Evolutionary conservation across 2,888 invertebrate genomes (phyloP).

Genomic region (Apodemia mormo): DNA sequence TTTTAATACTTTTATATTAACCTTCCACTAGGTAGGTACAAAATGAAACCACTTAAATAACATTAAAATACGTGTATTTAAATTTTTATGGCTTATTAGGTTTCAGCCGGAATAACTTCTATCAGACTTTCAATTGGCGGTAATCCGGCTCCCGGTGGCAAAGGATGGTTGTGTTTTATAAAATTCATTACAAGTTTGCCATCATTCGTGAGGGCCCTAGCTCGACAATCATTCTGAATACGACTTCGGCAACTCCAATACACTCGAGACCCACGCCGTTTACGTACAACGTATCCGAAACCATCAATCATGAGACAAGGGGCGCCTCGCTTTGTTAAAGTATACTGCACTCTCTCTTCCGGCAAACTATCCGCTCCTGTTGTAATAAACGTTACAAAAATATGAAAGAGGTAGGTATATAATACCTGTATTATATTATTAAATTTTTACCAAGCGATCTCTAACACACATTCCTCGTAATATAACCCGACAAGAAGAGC

Average conservation of each 20-base stretch:
- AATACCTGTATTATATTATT: too few relatives aligned
- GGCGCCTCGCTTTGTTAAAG: conserved; percentile 71
- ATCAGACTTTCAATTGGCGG: conserved; percentile 69
- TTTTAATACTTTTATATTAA: neutral
- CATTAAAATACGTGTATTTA: neutral
- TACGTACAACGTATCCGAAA: conserved; percentile 65
- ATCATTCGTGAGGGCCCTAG: conserved; percentile 63
- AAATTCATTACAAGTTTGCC: conserved; percentile 56
- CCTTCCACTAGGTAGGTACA: neutral
- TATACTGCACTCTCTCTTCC: conserved; percentile 56
- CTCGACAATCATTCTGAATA: conserved; percentile 54
- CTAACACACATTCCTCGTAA: too few relatives aligned
- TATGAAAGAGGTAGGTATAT: too few relatives aligned
- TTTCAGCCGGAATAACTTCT: conserved; percentile 53
- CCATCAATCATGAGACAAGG: conserved; percentile 67
- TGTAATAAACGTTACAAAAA: conserved; percentile 8
- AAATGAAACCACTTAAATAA: neutral
- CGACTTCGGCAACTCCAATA: conserved; percentile 73
- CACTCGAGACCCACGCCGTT: conserved; percentile 65
- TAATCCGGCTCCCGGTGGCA: conserved; percentile 50
- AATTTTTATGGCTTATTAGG: neutral
- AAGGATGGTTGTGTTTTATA: conserved; percentile 56
- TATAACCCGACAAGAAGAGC: too few relatives aligned
- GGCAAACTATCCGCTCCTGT: conserved; percentile 43
- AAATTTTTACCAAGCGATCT: too few relatives aligned